These are phyloP conservation scores for Babylonia areolata DNA, from an alignment of 1,140 invertebrate genomes.

Conservation along the genomic window DNA sequence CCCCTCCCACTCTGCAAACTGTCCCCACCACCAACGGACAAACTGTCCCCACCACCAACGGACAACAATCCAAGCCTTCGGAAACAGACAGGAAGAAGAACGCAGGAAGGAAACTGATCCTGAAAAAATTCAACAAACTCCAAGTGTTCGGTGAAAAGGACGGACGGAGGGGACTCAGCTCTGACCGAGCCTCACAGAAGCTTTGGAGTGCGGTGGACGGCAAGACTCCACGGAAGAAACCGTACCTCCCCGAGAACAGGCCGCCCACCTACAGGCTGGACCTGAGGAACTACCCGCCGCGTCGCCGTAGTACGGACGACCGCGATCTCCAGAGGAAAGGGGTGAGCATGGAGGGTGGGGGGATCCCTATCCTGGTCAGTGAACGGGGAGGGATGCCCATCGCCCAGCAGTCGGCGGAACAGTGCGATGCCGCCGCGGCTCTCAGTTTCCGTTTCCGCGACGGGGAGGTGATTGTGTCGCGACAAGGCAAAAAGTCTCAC, in stretches of 20 bases:
- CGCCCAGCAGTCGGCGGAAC: not conserved
- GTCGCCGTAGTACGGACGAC: not conserved
- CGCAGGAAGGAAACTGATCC: not conserved
- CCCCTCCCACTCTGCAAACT: not conserved
- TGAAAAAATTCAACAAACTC: conserved; percentile 29
- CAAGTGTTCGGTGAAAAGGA: conserved; percentile 29
- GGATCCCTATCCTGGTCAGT: not conserved
- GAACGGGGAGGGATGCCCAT: not conserved
- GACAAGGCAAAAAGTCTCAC: conserved; percentile 15
- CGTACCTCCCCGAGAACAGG: conserved; percentile 13
- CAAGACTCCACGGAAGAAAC: not conserved
- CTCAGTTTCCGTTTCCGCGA: conserved; percentile 22
- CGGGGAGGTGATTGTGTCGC: conserved; percentile 32
- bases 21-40: not conserved
- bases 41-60: not conserved
- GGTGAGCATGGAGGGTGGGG: not conserved
- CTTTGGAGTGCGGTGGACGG: too few relatives aligned
- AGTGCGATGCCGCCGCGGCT: not conserved
- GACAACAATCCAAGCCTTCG: too few relatives aligned
- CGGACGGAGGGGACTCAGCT: too few relatives aligned
- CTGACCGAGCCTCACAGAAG: too few relatives aligned
- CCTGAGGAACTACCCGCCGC: conserved; percentile 31
- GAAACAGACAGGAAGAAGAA: too few relatives aligned
- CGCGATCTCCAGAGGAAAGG: not conserved
- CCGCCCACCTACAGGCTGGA: conserved; percentile 34